phyloP scores from a whole-genome alignment of 2,888 invertebrate genomes.

The Dicyrtomina minuta region DNA sequence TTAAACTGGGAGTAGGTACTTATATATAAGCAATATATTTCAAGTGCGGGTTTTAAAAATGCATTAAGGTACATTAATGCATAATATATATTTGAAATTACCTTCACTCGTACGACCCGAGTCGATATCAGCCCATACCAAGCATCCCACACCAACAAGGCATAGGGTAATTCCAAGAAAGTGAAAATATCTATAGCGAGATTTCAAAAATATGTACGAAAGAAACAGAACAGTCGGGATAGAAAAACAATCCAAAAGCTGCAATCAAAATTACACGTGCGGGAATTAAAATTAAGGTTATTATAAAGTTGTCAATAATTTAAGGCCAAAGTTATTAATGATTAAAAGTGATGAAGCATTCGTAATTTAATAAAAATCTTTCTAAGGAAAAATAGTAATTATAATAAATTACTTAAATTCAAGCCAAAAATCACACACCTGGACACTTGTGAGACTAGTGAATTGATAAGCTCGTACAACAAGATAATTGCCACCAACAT shows the following conservation, averaged over 20 bases:
- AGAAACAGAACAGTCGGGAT: conserved; percentile 77
- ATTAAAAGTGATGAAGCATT: too few species aligned
- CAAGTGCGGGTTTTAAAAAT: too few species aligned
- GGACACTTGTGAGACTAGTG: conserved; percentile 71
- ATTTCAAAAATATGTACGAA: conserved; percentile 74
- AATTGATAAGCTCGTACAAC: conserved; percentile 77
- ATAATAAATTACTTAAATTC: too few species aligned
- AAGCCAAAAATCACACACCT: too few species aligned
- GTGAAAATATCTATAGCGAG: conserved; percentile 65
- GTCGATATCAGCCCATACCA: conserved; percentile 80
- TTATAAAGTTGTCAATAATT: not conserved
- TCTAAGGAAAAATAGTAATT: too few species aligned
- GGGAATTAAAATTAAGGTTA: conserved; percentile 55
- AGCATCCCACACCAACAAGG: conserved; percentile 76
- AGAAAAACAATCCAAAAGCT: conserved; percentile 82
- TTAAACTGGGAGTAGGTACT: too few species aligned
- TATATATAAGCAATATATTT: too few species aligned
- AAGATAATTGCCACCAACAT: conserved; percentile 83
- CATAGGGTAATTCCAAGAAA: conserved; percentile 77
- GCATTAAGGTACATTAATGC: too few species aligned
- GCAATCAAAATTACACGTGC: too few species aligned
- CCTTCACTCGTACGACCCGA: conserved; percentile 30
- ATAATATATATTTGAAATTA: too few species aligned
- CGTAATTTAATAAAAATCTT: too few species aligned
- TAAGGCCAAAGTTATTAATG: too few species aligned